Evolutionary conservation across 2,888 invertebrate genomes (phyloP), one percentile per base, ranked within the genome.

Genomic region (Morpho deidamia): DNA sequence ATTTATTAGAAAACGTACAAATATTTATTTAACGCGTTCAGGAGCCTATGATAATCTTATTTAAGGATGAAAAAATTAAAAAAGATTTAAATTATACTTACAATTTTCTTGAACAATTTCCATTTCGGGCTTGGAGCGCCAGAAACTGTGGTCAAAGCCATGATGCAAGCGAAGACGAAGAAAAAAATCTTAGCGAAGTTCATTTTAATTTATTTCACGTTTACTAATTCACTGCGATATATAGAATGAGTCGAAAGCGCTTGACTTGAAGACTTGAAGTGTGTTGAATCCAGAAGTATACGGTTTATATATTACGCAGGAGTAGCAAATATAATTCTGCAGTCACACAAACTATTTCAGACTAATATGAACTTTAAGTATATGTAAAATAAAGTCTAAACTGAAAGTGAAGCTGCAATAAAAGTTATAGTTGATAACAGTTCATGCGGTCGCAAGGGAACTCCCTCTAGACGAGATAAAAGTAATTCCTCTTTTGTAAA

Each of bases 21-120:
- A 14, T 14, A 14, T 14, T 1, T 14, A 14, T 14, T 14, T 4
- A 4, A 23, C 23, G 23, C 23, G 23, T 23, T 23, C 23, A 23
- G 23, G 5, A 23, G 5, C 1, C 5, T 23, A 1, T 23, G 23
- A 5, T 23, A 23, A 23, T 23, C 23, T 23, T 5, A 23, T 23
- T 23, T 23, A 23, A 23, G 23, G 3, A 23, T 23, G 23, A 5
- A 23, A 23, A 23, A 23, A 23, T 23, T 5, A 5, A 23, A 2
- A 5, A 23, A 2, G 23, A 5, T 23, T 23, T 5, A 23, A 35
- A 51, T 35, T 49, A 38, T 42, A 75, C 78, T 77, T 67, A 80
- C 78, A 56, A 78, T 60, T 70, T 71, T 78, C 56, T 77, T 78
- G 42, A 78, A 77, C 0, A 74, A 53, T 35, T 73, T 77, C 76